Evolutionary conservation across 1,140 invertebrate genomes (phyloP).

Genomic region (Drosophila jambulina): DNA sequence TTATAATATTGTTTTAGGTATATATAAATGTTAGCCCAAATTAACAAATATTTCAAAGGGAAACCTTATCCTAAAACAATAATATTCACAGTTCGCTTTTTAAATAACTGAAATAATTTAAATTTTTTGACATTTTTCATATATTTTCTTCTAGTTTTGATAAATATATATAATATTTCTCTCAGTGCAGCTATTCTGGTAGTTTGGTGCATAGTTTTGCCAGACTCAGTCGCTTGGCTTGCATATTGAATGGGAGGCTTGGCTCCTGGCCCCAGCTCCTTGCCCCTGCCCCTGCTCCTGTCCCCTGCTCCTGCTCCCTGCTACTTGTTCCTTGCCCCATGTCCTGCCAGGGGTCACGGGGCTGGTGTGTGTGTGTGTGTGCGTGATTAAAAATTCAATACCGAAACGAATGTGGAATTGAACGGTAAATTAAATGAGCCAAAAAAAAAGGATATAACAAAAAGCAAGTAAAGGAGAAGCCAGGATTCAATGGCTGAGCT

Average conservation of each 20-base stretch:
- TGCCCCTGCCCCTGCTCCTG: too few relatives aligned
- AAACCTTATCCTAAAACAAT: not conserved
- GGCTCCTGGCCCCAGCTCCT: slow-evolving; percentile 2
- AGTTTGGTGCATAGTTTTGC: slow-evolving; percentile 60
- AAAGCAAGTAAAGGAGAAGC: not conserved
- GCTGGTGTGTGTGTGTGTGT: slow-evolving; percentile 51
- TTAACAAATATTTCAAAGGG: not conserved
- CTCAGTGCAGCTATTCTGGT: slow-evolving; percentile 4
- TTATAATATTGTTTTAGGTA: not conserved
- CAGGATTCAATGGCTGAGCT: not conserved
- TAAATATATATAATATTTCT: not conserved
- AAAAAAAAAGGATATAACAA: slow-evolving; percentile 2
- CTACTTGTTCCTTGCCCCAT: not conserved
- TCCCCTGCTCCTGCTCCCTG: not conserved
- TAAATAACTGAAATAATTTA: not conserved
- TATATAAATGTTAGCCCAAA: not conserved
- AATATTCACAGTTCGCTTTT: not conserved
- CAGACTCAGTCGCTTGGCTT: slow-evolving; percentile 55
- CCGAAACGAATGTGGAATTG: slow-evolving; percentile 81
- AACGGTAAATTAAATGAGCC: slow-evolving; percentile 76
- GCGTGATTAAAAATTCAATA: slow-evolving; percentile 82
- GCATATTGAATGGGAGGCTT: slow-evolving; percentile 64
- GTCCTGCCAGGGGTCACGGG: slow-evolving; percentile 34
- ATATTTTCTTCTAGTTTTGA: not conserved
- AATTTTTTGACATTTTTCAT: not conserved